Evolutionary conservation across 2,888 invertebrate genomes (phyloP), one percentile per base, ranked within the genome.

Genomic region (Gastracanthus pulcherrimus): DNA sequence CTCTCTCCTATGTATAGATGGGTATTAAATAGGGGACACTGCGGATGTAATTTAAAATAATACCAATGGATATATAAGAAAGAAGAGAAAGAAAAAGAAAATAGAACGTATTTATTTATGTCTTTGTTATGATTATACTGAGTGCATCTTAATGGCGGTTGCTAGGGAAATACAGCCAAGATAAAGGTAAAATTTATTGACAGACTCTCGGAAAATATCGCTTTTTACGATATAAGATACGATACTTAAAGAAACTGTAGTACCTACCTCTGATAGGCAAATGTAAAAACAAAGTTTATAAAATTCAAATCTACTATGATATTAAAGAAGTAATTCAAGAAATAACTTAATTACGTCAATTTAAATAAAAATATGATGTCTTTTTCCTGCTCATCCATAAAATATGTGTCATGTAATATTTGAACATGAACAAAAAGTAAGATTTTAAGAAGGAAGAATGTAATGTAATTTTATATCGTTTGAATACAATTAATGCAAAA

Each of bases 121-220:
- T 13, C 41, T 41, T 9, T 41, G 41, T 41, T 41, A 41, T 9
- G 41, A 11, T 51, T n/a, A 16, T 7, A 60, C 34, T 60, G 34
- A 34, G 26, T 31, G n/a, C 29, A 60, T 16, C 60, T 62, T 62
- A 34, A 62, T n/a, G 60, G 34, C n/a, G 41, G 16, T 16, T 62
- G 19, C 34, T 55, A 55, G 9, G 23, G 23, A 55, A n/a, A 34
- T 58, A 58, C 31, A 6, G 16, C 13, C 58, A 16, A n/a, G 58
- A 58, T 62, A 62, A 62, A 34, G 34, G 19, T 19, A 16, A 62
- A 62, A 62, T 62, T 62, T 34, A 62, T 62, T 19, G 60, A 34
- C 60, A 16, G 16, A 60, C 60, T 29, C 55, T 0, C 29, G 0
- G 60, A n/a, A n/a, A n/a, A 7, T 29, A 9, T 62, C 60, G 23